Evolutionary conservation across 2,113 vertebrate genomes (phyloP).

Genomic region (Notarius quadriscutis): DNA sequence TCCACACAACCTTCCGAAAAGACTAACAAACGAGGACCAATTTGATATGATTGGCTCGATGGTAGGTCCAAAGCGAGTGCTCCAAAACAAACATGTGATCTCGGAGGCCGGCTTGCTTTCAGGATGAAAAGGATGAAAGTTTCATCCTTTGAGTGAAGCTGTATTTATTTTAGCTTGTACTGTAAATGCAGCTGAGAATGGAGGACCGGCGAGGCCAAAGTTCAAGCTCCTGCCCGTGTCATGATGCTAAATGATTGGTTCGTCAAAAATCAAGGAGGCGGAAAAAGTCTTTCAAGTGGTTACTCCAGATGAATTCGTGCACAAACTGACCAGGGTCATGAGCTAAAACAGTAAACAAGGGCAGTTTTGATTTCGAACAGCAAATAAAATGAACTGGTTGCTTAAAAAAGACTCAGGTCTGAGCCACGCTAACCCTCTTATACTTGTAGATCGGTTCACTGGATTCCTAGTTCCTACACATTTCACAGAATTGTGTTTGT

Average conservation of each 20-base stretch:
- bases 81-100: not conserved
- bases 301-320: not conserved
- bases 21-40: not conserved
- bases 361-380: not conserved
- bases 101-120: not conserved
- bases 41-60: not conserved
- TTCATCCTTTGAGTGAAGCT: not conserved
- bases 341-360: constrained; percentile 5
- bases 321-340: not conserved
- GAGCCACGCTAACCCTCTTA: not conserved
- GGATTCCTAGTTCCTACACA: not conserved
- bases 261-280: not conserved
- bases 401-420: not conserved
- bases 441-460: not conserved
- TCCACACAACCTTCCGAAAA: not conserved
- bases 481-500: not conserved
- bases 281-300: not conserved
- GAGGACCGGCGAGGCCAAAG: not conserved
- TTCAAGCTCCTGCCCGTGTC: not conserved
- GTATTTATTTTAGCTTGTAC: not conserved
- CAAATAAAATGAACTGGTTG: not conserved
- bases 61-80: not conserved
- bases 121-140: not conserved
- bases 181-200: not conserved
- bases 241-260: constrained; percentile 4